Conservation (phyloP, 53 echinoderm and acorn worm species). For the Glandiceps talaboti region DNA sequence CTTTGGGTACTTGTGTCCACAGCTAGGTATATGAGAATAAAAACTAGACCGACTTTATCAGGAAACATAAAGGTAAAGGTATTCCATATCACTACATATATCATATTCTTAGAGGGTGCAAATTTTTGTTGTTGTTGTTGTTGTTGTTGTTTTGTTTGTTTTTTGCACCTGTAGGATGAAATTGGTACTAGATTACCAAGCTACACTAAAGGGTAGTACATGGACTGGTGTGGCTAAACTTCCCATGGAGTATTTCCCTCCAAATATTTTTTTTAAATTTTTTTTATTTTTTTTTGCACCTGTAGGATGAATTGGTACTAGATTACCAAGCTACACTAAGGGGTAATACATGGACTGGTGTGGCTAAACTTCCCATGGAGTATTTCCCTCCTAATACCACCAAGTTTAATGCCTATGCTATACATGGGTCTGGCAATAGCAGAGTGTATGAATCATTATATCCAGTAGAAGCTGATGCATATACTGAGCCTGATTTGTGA, state of each 20-base stretch:
- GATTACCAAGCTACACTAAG: slow-evolving; percentile 36
- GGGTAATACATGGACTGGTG: slow-evolving; percentile 40
- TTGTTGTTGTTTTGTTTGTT: no score
- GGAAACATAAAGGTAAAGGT: no score
- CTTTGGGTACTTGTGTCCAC: no score
- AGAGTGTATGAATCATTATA: slow-evolving; percentile 56
- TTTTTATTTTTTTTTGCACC: no score
- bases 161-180: no score
- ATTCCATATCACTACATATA: no score
- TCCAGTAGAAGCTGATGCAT: slow-evolving; percentile 32
- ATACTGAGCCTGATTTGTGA: slow-evolving; percentile 57
- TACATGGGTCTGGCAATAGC: slow-evolving; percentile 39
- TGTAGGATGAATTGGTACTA: slow-evolving; percentile 48
- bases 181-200: slow-evolving; percentile 41
- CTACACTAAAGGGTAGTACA: slow-evolving; percentile 27
- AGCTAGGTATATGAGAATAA: no score
- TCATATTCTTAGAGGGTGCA: no score
- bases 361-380: slow-evolving; percentile 39
- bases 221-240: slow-evolving; percentile 50
- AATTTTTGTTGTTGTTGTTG: background rate
- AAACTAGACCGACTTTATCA: no score
- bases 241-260: slow-evolving; percentile 51
- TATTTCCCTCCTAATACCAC: slow-evolving; percentile 42
- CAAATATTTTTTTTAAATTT: no score
- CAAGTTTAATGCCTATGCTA: slow-evolving; percentile 64